A percentile compares a stretch with the other conserved stretches of the same genome.
Conservation (phyloP, 2,888 invertebrate genomes). For the Bombylius major region DNA sequence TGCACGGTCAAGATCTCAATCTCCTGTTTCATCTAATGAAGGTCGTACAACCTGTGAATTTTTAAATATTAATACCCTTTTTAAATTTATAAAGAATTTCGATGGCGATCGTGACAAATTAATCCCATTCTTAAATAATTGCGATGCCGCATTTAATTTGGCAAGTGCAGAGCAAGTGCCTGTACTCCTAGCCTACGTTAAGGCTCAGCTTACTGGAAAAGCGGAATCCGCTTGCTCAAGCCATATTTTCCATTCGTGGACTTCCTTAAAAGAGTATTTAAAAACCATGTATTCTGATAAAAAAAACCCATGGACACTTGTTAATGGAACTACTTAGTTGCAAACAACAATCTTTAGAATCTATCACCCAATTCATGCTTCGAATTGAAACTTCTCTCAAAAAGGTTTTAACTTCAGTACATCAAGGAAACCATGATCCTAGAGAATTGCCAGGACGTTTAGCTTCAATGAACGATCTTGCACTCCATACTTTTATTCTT, state of each 20-base stretch:
- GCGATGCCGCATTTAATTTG: background rate
- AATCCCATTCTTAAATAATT: background rate
- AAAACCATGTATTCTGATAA: slow-evolving; percentile 5
- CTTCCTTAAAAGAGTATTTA: slow-evolving; percentile 1
- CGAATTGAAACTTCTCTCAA: slow-evolving; percentile 1
- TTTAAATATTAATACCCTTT: background rate
- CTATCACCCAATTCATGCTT: slow-evolving; percentile 3
- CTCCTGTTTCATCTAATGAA: no score
- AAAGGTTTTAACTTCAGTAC: background rate
- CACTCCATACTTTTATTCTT: slow-evolving; percentile 4
- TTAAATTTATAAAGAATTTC: background rate
- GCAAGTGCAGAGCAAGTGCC: background rate
- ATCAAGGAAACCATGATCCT: slow-evolving; percentile 1
- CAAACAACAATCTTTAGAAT: slow-evolving; percentile 1
- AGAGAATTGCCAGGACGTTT: slow-evolving; percentile 2
- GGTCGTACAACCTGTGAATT: no score
- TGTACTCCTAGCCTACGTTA: background rate
- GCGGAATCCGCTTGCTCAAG: slow-evolving; percentile 5
- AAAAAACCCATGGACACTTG: slow-evolving; percentile 4
- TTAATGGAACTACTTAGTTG: slow-evolving; percentile 4
- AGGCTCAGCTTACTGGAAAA: slow-evolving; percentile 6
- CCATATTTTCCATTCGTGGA: slow-evolving; percentile 1
- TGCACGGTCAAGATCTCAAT: no score
- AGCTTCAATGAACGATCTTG: slow-evolving; percentile 7
- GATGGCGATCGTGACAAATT: background rate